Evolutionary conservation across 2,797 vertebrate species (phyloP), one percentile per base, ranked within the genome.

Genomic region (Sebastes taczanowskii): DNA sequence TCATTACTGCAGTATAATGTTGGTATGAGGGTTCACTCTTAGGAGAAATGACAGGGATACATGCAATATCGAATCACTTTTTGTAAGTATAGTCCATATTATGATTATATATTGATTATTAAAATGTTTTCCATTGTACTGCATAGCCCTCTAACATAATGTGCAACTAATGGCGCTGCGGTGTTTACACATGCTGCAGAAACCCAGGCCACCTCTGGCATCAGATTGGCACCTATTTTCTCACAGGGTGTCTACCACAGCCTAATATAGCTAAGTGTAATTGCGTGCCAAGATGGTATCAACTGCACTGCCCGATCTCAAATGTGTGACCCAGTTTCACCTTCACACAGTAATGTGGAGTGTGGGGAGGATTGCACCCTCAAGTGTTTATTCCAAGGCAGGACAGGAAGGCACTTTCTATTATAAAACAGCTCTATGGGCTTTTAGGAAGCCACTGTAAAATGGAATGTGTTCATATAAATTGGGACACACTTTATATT

Each of bases 281-380:
- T 16, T 7, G 34, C 22, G 23, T 80, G 64, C 76, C 76, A 85
- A 81, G 88, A 79, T 77, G 61, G 79, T 91, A 72, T 91, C 90
- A 92, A 84, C 72, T 66, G 74, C 68, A 65, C 76, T 59, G n/a
- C 73, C 32, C 67, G 30, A 52, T 53, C 59, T 74, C 63, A 16
- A 60, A 32, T 61, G 69, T 77, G 79, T 60, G 89, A 68, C 82
- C 79, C 55, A 68, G 5, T 76, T 85, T 68, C 34, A n/a, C 35
- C 18, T 22, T 60, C n/a, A 73, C 49, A 32, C 61, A 74, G 56
- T 11, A 2, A 27, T 2, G 6, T 42, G 30, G 2, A 32, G n/a
- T 46, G 2, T 25, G 9, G 5, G 10, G 34, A 30, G 35, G 22
- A 77, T 4, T 42, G 75, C 81, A 74, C 83, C 77, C 35, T 78